phyloP scores from a whole-genome alignment of 2,797 vertebrate species.

The Diglossa cyanea region DNA sequence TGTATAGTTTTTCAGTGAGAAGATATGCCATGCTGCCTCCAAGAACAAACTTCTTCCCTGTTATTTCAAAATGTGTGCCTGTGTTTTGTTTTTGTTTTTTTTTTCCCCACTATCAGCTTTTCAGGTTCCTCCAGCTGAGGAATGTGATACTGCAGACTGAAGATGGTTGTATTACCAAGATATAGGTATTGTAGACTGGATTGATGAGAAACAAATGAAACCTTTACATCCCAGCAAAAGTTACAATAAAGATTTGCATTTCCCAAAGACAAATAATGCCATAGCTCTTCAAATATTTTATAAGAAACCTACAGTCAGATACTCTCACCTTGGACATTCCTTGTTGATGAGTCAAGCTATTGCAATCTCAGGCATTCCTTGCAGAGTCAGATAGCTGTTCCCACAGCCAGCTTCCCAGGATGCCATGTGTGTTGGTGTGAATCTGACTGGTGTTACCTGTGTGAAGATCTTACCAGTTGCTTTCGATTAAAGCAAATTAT shows the following conservation, averaged over 20 bases:
- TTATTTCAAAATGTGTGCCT: background rate
- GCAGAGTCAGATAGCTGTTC: background rate
- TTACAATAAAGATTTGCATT: background rate
- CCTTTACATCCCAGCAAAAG: background rate
- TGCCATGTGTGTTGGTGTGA: background rate
- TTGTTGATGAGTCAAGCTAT: accelerated
- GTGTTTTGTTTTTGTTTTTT: too few species aligned
- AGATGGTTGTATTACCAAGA: background rate
- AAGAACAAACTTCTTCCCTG: background rate
- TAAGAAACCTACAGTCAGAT: background rate
- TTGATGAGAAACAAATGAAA: background rate
- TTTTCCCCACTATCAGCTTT: background rate
- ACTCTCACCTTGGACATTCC: accelerated
- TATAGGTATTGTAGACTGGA: background rate
- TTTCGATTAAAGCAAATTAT: background rate
- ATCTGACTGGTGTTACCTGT: background rate
- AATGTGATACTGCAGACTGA: background rate
- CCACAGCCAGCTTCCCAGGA: accelerated
- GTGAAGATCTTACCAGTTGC: background rate
- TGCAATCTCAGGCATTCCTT: background rate
- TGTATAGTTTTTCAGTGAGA: background rate
- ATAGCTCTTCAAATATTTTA: background rate
- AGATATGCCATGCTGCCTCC: background rate
- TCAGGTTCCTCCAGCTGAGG: background rate
- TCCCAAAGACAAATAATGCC: background rate